Conservation (phyloP, 2,888 invertebrate species). For the Trichopria drosophilae region DNA sequence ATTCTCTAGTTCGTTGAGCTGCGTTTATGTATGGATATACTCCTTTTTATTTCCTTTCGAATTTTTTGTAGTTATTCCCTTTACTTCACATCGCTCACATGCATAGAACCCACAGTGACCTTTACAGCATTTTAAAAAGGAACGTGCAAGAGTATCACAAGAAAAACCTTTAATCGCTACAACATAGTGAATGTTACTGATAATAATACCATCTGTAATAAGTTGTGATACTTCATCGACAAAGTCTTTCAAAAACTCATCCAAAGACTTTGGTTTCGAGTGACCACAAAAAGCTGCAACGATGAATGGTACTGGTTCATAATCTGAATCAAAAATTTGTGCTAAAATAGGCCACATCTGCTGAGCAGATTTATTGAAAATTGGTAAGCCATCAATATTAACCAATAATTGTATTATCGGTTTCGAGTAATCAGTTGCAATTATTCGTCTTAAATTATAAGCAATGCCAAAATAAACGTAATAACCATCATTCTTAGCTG, state of each 20-base stretch:
- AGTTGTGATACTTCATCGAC: slow-evolving; percentile 10
- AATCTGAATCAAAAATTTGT: neutral
- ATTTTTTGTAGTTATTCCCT: slow-evolving; percentile 10
- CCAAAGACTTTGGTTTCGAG: slow-evolving; percentile 14
- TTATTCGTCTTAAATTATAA: slow-evolving; percentile 11
- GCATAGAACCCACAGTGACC: slow-evolving; percentile 25
- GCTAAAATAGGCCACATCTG: slow-evolving; percentile 15
- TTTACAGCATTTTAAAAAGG: slow-evolving; percentile 24
- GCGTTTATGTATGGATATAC: slow-evolving; percentile 1
- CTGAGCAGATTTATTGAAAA: slow-evolving; percentile 20
- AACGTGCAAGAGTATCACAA: slow-evolving; percentile 22
- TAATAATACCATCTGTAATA: slow-evolving; percentile 18
- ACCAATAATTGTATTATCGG: slow-evolving; percentile 22
- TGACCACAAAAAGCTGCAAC: slow-evolving; percentile 23
- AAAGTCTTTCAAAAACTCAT: slow-evolving; percentile 23
- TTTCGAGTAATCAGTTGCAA: slow-evolving; percentile 22
- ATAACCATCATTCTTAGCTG: slow-evolving; percentile 1
- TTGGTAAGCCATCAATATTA: slow-evolving; percentile 28
- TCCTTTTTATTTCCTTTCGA: slow-evolving; percentile 8
- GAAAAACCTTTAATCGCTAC: slow-evolving; percentile 16
- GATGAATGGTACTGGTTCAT: slow-evolving; percentile 11
- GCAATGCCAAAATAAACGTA: slow-evolving; percentile 19
- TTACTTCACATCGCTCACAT: slow-evolving; percentile 25
- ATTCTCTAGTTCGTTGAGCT: slow-evolving; percentile 10
- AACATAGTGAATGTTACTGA: slow-evolving; percentile 5